These are phyloP conservation scores for Eidolon helvum DNA, from an alignment of 2,113 vertebrate genomes.

Conservation along the genomic window DNA sequence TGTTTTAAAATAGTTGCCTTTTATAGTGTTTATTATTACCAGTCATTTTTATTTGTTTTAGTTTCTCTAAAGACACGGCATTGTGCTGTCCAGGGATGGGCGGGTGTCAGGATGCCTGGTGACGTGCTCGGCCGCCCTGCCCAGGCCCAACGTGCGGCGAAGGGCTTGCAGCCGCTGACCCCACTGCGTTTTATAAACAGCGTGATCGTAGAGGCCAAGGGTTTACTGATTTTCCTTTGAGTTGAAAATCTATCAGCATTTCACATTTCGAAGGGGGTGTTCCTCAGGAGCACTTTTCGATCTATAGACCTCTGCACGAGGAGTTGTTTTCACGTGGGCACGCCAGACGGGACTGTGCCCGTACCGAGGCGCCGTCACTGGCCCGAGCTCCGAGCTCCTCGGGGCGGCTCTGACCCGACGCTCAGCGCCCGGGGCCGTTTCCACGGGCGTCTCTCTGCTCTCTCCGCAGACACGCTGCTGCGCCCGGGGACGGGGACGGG, in stretches of 20 bases:
- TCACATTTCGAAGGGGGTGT: neutral
- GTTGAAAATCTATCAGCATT: neutral
- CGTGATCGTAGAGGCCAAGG: neutral
- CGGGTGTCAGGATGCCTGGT: neutral
- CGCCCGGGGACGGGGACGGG: slow-evolving; percentile 76
- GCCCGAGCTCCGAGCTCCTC: too few species aligned
- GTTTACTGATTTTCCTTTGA: neutral
- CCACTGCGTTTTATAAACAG: neutral
- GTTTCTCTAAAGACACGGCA: neutral
- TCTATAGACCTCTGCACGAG: neutral
- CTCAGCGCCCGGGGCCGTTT: neutral
- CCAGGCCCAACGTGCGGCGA: neutral
- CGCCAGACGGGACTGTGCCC: neutral
- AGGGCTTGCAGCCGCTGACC: neutral
- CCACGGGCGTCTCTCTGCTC: neutral
- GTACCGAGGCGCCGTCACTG: too few species aligned
- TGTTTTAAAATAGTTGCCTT: neutral
- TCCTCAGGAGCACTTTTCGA: neutral
- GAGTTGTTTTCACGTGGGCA: neutral
- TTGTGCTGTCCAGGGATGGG: neutral
- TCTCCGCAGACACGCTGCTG: slow-evolving; percentile 86
- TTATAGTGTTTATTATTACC: too few species aligned
- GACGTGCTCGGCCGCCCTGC: neutral
- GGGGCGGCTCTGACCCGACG: too few species aligned
- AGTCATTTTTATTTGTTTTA: neutral